Percentiles rank a stretch among this genome's conserved stretches.
These are phyloP conservation scores for Lemur catta DNA, from an alignment of 2,797 vertebrate species.

Conservation along the genomic window DNA sequence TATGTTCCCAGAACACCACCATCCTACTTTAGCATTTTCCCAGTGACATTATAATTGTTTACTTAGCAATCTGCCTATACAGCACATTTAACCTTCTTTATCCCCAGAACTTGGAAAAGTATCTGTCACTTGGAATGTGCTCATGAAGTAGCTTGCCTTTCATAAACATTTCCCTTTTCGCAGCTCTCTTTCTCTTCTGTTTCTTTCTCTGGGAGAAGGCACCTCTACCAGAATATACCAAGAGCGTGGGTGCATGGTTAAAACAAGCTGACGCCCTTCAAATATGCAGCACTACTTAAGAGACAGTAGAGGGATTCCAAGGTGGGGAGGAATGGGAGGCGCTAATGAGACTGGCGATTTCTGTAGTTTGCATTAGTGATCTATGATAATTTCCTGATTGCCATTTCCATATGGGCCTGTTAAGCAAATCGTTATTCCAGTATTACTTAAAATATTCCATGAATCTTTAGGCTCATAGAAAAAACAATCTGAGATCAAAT, in stretches of 20 bases:
- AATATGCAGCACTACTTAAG: background rate
- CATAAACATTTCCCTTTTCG: background rate
- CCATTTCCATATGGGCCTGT: background rate
- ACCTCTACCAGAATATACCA: background rate
- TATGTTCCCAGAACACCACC: background rate
- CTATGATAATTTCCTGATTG: background rate
- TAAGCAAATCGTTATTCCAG: background rate
- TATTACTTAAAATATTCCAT: background rate
- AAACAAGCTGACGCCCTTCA: background rate
- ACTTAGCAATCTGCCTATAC: background rate
- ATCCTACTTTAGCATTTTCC: background rate
- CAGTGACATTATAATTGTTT: background rate
- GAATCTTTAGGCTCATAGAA: background rate
- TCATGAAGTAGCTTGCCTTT: background rate
- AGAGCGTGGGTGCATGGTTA: background rate
- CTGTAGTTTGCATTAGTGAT: background rate
- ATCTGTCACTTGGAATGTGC: background rate
- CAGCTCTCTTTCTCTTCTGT: background rate
- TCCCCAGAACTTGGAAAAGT: background rate
- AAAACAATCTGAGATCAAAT: background rate
- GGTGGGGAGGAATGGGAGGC: accelerated
- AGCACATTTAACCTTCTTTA: background rate
- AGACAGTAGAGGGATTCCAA: accelerated
- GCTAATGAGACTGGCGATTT: background rate
- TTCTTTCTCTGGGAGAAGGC: background rate